Conservation (phyloP, 2,113 vertebrate genomes). For the Collichthys lucidus region DNA sequence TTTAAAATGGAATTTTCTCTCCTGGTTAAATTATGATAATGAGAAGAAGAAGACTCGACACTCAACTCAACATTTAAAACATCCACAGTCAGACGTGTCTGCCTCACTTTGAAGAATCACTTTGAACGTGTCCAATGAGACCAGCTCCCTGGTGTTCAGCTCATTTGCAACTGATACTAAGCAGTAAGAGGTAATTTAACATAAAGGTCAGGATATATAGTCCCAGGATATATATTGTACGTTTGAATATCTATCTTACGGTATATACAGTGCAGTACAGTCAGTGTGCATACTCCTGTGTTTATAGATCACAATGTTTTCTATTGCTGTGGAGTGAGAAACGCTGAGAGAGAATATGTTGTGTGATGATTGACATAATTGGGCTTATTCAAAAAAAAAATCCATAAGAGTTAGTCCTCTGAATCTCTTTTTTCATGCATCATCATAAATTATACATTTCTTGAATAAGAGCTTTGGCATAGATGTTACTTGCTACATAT, state of each 20-base stretch:
- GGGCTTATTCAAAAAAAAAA: neutral
- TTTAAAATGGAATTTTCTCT: slow-evolving; percentile 17
- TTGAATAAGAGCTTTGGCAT: neutral
- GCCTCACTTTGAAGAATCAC: neutral
- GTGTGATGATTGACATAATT: neutral
- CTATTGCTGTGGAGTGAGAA: neutral
- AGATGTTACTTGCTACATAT: neutral
- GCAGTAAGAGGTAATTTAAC: neutral
- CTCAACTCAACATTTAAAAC: neutral
- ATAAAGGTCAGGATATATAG: neutral
- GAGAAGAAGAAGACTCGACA: too few species aligned
- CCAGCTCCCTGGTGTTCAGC: too few species aligned
- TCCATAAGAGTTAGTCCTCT: neutral
- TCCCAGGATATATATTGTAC: neutral
- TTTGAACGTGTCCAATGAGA: neutral
- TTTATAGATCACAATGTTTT: too few species aligned
- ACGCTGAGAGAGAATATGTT: neutral
- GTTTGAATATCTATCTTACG: neutral
- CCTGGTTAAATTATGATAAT: too few species aligned
- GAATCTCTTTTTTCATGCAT: neutral
- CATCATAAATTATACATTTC: neutral
- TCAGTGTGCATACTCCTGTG: too few species aligned
- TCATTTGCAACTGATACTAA: too few species aligned
- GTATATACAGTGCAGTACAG: too few species aligned
- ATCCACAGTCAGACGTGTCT: neutral